A percentile compares a stretch with the other conserved stretches of the same genome.
phyloP scores from a whole-genome alignment of 1,140 invertebrate species.

The Zophobas atratus region DNA sequence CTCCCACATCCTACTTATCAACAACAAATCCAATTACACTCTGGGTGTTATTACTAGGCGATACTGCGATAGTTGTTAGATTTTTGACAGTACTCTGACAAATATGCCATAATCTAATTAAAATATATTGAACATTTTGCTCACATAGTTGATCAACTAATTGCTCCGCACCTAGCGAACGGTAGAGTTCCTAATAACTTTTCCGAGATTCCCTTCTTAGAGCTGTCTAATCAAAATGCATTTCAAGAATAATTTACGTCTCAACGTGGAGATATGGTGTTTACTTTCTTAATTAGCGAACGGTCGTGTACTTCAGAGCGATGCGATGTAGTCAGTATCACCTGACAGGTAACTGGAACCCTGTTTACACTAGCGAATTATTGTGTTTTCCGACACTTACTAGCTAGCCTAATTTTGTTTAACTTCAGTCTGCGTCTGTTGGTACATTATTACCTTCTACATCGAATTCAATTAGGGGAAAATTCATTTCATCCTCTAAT shows the following conservation, averaged over 20 bases:
- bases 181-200: background rate
- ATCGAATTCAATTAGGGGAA: conserved; percentile 41
- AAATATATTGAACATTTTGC: background rate
- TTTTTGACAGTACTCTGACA: too few relatives aligned
- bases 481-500: conserved; percentile 37
- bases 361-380: conserved; percentile 38
- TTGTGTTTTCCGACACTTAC: conserved; percentile 41
- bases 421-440: conserved; percentile 41
- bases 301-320: conserved; percentile 19
- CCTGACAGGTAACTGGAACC: conserved; percentile 37
- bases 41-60: too few relatives aligned
- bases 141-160: conserved; percentile 8
- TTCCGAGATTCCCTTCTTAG: conserved; percentile 9
- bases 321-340: conserved; percentile 29
- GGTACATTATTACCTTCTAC: conserved; percentile 36
- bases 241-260: conserved; percentile 27
- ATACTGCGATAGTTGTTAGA: too few relatives aligned
- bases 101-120: too few relatives aligned
- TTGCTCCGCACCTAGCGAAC: background rate
- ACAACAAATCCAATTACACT: too few relatives aligned
- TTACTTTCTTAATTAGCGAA: conserved; percentile 27
- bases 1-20: too few relatives aligned
- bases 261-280: conserved; percentile 7
- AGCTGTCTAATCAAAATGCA: conserved; percentile 20
- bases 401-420: conserved; percentile 42